A percentile compares a stretch with the other conserved stretches of the same genome.
These are phyloP conservation scores for Brachionichthys hirsutus DNA, from an alignment of 2,113 vertebrate species.

Conservation along the genomic window DNA sequence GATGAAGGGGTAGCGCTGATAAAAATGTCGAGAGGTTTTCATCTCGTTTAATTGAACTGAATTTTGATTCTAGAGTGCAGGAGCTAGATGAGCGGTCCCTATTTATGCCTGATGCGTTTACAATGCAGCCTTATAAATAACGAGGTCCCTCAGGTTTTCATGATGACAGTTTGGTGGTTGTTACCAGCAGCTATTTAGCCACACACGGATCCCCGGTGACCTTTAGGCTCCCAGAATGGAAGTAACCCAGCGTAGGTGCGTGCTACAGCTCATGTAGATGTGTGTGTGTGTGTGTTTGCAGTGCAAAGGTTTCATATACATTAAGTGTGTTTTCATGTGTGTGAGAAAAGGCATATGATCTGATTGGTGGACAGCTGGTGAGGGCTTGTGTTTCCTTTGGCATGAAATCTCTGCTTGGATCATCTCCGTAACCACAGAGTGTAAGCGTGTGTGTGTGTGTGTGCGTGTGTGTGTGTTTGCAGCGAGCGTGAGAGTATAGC, in stretches of 20 bases:
- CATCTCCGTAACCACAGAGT: constrained; percentile 32
- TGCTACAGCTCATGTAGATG: background rate
- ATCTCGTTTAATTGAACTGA: constrained; percentile 11
- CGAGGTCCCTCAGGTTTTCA: constrained; percentile 56
- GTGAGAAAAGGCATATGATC: constrained; percentile 34
- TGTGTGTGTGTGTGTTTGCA: constrained; percentile 13
- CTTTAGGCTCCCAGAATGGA: constrained; percentile 14
- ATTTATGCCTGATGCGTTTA: constrained; percentile 49
- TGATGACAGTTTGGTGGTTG: constrained; percentile 42
- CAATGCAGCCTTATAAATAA: constrained; percentile 55
- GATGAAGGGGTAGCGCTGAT: too few relatives aligned
- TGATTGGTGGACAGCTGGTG: constrained; percentile 62
- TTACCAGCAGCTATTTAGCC: constrained; percentile 44
- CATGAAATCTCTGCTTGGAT: constrained; percentile 58
- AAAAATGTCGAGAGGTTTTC: too few relatives aligned
- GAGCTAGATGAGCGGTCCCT: constrained; percentile 26
- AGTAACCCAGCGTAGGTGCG: background rate
- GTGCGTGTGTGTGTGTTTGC: background rate
- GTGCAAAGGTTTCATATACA: background rate
- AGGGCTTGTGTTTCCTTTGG: constrained; percentile 64
- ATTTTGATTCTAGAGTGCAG: constrained; percentile 12
- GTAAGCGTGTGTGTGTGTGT: constrained; percentile 1
- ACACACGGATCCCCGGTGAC: constrained; percentile 32
- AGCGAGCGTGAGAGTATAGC: background rate
- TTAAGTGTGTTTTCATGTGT: constrained; percentile 11